These are phyloP conservation scores for Eonycteris spelaea DNA, from an alignment of 2,113 vertebrate genomes.

Conservation along the genomic window DNA sequence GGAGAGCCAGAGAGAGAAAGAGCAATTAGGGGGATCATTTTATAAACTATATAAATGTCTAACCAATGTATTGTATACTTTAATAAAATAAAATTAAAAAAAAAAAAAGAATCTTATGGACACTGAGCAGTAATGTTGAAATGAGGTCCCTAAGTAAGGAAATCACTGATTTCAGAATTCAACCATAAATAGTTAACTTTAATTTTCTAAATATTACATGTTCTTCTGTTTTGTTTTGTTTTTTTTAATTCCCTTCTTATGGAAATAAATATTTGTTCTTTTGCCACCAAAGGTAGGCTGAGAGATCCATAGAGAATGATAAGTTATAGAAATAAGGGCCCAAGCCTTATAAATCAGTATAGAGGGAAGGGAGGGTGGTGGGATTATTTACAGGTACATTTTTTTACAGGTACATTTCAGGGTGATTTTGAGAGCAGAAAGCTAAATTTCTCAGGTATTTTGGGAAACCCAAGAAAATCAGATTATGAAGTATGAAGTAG, in stretches of 20 bases:
- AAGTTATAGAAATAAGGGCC: background rate
- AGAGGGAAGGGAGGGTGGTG: no score
- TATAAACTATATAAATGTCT: no score
- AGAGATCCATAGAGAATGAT: background rate
- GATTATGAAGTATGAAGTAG: background rate
- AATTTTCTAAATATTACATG: background rate
- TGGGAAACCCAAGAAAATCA: background rate
- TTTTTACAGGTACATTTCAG: background rate
- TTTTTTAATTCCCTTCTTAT: background rate
- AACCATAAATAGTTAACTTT: background rate
- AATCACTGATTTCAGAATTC: background rate
- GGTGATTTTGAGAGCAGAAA: background rate
- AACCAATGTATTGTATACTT: no score
- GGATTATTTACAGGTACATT: background rate
- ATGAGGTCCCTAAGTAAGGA: background rate
- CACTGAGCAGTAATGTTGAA: background rate
- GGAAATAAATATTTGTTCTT: background rate
- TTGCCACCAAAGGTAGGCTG: background rate
- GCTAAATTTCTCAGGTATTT: background rate
- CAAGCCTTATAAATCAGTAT: background rate
- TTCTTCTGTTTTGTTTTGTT: background rate
- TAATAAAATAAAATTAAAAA: no score
- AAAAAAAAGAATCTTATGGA: background rate
- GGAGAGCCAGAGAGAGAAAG: no score
- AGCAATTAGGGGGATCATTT: no score